phyloP scores from a whole-genome alignment of 2,888 invertebrate species.

The Oeneis ivallda region DNA sequence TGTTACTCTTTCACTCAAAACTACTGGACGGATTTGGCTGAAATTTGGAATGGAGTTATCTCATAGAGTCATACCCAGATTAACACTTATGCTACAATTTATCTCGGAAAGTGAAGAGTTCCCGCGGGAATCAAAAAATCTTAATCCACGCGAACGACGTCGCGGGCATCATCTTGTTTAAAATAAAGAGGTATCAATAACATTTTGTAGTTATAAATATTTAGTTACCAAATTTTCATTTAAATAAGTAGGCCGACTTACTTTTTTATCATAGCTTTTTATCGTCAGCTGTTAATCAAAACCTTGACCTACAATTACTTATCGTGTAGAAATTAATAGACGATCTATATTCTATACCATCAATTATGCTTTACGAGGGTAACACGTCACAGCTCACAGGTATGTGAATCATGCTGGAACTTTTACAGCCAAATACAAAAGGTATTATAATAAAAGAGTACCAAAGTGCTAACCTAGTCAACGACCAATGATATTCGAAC shows the following conservation, averaged over 20 bases:
- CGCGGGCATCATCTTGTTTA: no score
- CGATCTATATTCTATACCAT: background rate
- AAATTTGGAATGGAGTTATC: no score
- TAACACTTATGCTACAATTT: no score
- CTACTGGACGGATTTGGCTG: no score
- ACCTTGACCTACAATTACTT: background rate
- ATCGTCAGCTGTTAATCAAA: background rate
- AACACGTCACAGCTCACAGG: background rate
- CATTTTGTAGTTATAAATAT: no score
- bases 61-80: no score
- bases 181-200: no score
- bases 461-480: conserved; percentile 10
- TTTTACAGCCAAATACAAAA: conserved; percentile 2
- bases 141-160: no score
- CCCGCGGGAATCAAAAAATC: no score
- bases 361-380: background rate
- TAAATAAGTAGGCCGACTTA: background rate
- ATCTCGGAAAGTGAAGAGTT: no score
- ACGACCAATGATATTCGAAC: background rate
- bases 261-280: background rate
- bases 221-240: no score
- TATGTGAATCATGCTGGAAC: background rate
- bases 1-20: no score
- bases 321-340: background rate
- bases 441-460: conserved; percentile 11